Evolutionary conservation across 2,888 invertebrate genomes (phyloP), one percentile per base, ranked within the genome.

Genomic region (Portevinia maculata): DNA sequence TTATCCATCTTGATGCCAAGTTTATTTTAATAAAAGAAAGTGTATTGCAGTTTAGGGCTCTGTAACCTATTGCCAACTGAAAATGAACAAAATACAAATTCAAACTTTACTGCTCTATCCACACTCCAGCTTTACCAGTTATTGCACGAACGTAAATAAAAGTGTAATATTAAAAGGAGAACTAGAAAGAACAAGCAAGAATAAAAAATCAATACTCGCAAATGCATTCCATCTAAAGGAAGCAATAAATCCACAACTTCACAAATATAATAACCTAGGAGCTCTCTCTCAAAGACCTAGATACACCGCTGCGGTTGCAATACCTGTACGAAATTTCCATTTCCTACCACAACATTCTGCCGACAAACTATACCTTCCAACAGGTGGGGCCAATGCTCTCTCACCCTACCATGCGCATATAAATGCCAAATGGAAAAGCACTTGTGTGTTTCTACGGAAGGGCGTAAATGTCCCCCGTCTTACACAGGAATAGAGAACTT

Each of bases 371-470:
- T 44, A 60, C 34, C 34, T 53, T 55, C 71, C 78, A 83, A 83
- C 83, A 83, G 83, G 83, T 83, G 83, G 76, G 67, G 67, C 50
- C 71, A 62, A 60, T 83, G 55, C 65, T 67, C 75, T 70, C 76
- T 44, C 62, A 62, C 13, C 19, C 59, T 17, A n/a, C 11, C 44
- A 39, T 46, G 53, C 59, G 32, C 39, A 41, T 41, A 39, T 21
- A 59, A 19, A 39, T 5, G 28, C 37, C 37, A 1, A 28, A 19
- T 13, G 6, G 8, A 28, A 37, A 13, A 19, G 24, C 15, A 19
- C 13, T 30, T 15, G 37, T 19, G 3, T 11, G 5, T 48, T 19
- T 17, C 41, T 24, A n/a, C n/a, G 21, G 28, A 19, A 15, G 37
- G 11, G 24, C 9, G 15, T 37, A 46, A 30, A 34, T 67, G 24